These are phyloP conservation scores for Molanna angustata DNA, from an alignment of 2,888 invertebrate species.

Conservation along the genomic window DNA sequence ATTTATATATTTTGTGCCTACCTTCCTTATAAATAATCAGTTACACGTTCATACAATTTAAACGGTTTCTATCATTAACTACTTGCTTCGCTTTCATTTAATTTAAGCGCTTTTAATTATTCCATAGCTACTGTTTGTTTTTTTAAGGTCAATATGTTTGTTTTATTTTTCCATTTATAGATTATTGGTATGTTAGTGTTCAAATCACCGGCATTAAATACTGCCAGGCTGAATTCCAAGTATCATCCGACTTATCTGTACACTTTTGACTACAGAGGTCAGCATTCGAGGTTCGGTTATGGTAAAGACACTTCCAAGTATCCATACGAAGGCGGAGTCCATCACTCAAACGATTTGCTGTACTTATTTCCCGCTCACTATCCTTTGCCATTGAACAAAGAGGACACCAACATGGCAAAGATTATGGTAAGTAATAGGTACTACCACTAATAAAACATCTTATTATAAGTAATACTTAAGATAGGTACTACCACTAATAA, in stretches of 20 bases:
- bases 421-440: constrained; percentile 42
- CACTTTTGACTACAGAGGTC: constrained; percentile 50
- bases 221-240: constrained; percentile 42
- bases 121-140: no score
- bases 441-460: not conserved
- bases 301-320: constrained; percentile 42
- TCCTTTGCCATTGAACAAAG: constrained; percentile 38
- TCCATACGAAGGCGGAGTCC: constrained; percentile 52
- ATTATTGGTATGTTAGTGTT: constrained; percentile 46
- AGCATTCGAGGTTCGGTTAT: constrained; percentile 45
- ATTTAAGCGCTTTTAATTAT: no score
- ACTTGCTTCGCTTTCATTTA: not conserved
- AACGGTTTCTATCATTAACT: not conserved
- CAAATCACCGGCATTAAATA: constrained; percentile 47
- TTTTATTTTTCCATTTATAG: constrained; percentile 36
- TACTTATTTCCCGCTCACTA: constrained; percentile 53
- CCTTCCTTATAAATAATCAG: no score
- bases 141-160: no score
- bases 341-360: constrained; percentile 60
- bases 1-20: no score
- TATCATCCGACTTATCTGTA: constrained; percentile 45
- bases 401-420: constrained; percentile 43
- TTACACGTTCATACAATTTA: not conserved
- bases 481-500: no score
- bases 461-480: no score